Conservation (phyloP, 2,113 vertebrate genomes). For the Lophotis ruficrista region DNA sequence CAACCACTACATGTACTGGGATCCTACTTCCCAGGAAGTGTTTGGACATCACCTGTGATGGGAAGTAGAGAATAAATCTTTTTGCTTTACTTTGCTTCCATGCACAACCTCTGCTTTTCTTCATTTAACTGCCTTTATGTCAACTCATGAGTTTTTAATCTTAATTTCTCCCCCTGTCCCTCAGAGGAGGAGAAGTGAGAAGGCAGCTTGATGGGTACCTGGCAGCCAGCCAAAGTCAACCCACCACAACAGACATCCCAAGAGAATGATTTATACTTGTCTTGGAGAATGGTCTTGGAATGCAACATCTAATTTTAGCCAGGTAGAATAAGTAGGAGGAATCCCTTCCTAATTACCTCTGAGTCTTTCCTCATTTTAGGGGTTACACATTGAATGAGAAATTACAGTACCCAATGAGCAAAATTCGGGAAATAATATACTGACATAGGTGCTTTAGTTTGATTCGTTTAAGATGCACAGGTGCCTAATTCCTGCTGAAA, state of each 20-base stretch:
- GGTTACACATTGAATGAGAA: background rate
- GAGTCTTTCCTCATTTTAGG: background rate
- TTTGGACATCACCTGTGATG: background rate
- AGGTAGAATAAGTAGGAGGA: background rate
- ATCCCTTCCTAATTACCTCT: background rate
- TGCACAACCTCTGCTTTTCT: rapidly evolving
- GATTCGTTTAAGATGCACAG: background rate
- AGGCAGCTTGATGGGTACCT: background rate
- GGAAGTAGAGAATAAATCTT: background rate
- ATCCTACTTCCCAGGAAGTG: background rate
- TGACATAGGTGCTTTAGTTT: background rate
- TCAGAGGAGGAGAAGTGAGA: background rate
- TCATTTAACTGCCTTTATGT: background rate
- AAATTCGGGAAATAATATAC: background rate
- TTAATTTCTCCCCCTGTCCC: background rate
- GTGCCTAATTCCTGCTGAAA: background rate
- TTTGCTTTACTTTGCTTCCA: background rate
- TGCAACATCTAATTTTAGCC: background rate
- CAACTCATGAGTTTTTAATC: background rate
- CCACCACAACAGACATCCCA: background rate
- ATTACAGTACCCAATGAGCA: background rate
- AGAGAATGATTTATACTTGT: background rate
- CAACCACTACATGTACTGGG: rapidly evolving
- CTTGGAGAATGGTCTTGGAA: background rate
- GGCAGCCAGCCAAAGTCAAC: background rate